A percentile compares a stretch with the other conserved stretches of the same genome.
Conservation (phyloP, 2,113 vertebrate genomes). For the Rallus limicola region DNA sequence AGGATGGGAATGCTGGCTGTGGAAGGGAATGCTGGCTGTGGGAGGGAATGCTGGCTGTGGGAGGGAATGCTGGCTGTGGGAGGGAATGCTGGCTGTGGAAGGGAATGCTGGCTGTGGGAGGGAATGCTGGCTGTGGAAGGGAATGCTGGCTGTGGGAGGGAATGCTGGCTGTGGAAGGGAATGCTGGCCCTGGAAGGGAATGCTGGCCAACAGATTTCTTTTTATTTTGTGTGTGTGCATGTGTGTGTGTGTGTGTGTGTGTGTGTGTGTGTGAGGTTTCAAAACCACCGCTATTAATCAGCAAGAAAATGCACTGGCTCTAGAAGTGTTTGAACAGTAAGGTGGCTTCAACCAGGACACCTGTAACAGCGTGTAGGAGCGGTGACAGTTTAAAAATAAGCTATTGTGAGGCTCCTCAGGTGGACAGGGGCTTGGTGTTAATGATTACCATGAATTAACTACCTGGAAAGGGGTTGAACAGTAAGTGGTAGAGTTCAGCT, state of each 20-base stretch:
- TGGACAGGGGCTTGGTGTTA: background rate
- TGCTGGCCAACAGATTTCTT: background rate
- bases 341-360: slow-evolving; percentile 8
- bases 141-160: background rate
- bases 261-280: background rate
- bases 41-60: slow-evolving; percentile 2
- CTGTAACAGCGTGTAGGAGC: accelerated
- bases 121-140: background rate
- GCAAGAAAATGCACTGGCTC: background rate
- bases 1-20: slow-evolving; percentile 5
- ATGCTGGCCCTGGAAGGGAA: background rate
- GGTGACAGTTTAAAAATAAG: slow-evolving; percentile 44
- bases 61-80: slow-evolving; percentile 9
- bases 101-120: background rate
- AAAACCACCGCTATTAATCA: background rate
- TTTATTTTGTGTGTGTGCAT: background rate
- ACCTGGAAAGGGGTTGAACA: background rate
- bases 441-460: slow-evolving; percentile 32
- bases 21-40: background rate
- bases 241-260: background rate
- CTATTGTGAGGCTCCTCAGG: background rate
- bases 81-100: background rate
- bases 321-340: background rate
- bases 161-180: background rate
- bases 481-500: slow-evolving; percentile 17